Base-by-base conservation (phyloP, 2,888 invertebrate genomes). In the Eilema sororculum region DNA sequence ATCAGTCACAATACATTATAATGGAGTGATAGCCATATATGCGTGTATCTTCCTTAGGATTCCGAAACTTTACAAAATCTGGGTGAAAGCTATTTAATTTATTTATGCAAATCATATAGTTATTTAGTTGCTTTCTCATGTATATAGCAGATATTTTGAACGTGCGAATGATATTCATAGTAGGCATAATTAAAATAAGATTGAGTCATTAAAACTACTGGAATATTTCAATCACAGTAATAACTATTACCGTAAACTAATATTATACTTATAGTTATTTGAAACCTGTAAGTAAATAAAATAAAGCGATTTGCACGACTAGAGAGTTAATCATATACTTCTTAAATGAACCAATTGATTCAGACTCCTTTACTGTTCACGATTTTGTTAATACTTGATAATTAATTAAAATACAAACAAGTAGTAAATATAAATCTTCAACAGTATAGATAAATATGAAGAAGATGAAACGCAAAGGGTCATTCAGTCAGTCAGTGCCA, bases 221-320 rank as follows among this genome's bases (percentile, higher is more conserved):
- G 52, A 61, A 65, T 68, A 57, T 72, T 65, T 65, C 57, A 72
- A 72, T 68, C 61, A 71, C 20, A 41, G 16, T 68, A 37, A 72
- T 68, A 60, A 72, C 58, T 52, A 28, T 30, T 65, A 65, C 22
- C 60, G 67, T 69, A 67, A 72, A 64, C 59, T 63, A 67, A 69
- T 68, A 72, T 69, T 59, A 24, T 58, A 56, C 12, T 66, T 59
- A 37, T 24, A 52, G 52, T 28, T 67, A 25, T 46, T 66, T 65
- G 41, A 37, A 65, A 66, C 56, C 41, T 22, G 61, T 65, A 66
- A 66, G 61, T 37, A 70, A 66, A 58, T 66, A 66, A 61, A 68
- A 65, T 37, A 59, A 64, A 56, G 46, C 16, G 59, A 64, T 60
- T 33, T n/a, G 67, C 71, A 71, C 71, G 71, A 68, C 37, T 71